A percentile compares a stretch with the other conserved stretches of the same genome.
phyloP scores from a whole-genome alignment of 2,797 vertebrate species.

The Bufotes viridis region DNA sequence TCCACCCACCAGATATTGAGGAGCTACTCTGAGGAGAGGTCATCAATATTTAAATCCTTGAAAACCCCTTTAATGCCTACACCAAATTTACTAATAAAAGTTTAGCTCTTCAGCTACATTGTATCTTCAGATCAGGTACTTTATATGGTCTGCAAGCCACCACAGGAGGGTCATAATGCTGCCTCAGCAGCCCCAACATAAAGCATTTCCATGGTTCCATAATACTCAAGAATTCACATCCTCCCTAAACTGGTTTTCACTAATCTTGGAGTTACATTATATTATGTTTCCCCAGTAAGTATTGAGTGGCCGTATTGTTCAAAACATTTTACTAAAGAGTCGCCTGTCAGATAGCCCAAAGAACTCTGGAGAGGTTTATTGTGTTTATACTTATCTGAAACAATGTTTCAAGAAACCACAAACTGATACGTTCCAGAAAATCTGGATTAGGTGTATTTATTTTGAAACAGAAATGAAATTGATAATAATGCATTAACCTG shows the following conservation, averaged over 20 bases:
- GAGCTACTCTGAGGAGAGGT: too few relatives aligned
- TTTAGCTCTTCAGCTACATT: too few relatives aligned
- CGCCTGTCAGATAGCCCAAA: not conserved
- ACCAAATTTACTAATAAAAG: too few relatives aligned
- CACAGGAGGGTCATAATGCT: not conserved
- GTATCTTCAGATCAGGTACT: not conserved
- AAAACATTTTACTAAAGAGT: not conserved
- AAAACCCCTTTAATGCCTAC: too few relatives aligned
- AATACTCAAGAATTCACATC: not conserved
- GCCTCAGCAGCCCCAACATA: not conserved
- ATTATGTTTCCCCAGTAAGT: not conserved
- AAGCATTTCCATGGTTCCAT: not conserved
- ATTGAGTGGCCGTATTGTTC: not conserved
- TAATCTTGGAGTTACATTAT: not conserved
- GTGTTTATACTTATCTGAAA: not conserved
- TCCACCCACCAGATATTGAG: too few relatives aligned
- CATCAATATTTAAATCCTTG: too few relatives aligned
- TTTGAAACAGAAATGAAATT: not conserved
- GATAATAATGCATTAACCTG: not conserved
- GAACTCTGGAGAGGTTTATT: not conserved
- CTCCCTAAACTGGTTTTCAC: not conserved
- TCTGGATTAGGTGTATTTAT: not conserved
- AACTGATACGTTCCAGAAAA: not conserved
- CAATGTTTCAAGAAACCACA: conserved; percentile 1
- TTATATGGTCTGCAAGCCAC: not conserved